Evolutionary conservation across 2,797 vertebrate species (phyloP), one percentile per base, ranked within the genome.

Genomic region (Melanotaenia trifasciata): DNA sequence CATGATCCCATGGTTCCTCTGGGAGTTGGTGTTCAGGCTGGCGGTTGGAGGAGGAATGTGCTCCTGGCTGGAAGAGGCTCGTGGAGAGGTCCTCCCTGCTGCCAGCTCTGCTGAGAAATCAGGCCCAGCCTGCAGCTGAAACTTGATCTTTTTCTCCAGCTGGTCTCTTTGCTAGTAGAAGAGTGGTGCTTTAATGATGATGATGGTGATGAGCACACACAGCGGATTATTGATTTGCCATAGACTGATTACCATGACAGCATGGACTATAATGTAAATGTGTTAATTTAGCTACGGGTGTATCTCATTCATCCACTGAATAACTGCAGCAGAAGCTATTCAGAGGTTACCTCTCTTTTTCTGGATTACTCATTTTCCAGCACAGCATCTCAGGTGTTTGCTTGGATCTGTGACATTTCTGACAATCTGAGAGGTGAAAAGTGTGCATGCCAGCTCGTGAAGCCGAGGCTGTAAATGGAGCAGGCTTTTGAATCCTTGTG

Each of bases 51-150:
- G 24, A 90, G 82, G 91, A 93, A 92, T 91, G 86, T 79, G 83
- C 87, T 88, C 71, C 80, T 67, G 84, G 82, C 87, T 93, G 87
- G 88, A 90, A 89, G 90, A 87, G 84, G 81, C 85, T 90, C 77
- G 43, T 60, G 26, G 50, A 86, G 81, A 86, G 77, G 76, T 84
- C 78, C 67, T 74, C 58, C 40, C 50, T 16, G 59, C 76, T 54
- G 67, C 81, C 83, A 69, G 80, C 76, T 77, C 70, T 12, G 9
- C 76, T 78, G 74, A 88, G 70, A 76, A 81, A 84, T 30, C 4
- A 56, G 58, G 59, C 67, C 22, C 11, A 1, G 57, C 50, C 70
- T 53, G 67, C 74, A 70, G 5, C 87, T 76, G 81, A 88, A 90
- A 89, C 85, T 76, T 71, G 67, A 81, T 88, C 83, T 73, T 35